Evolutionary conservation across 2,888 invertebrate genomes (phyloP).

Genomic region (Eurytoma californica): DNA sequence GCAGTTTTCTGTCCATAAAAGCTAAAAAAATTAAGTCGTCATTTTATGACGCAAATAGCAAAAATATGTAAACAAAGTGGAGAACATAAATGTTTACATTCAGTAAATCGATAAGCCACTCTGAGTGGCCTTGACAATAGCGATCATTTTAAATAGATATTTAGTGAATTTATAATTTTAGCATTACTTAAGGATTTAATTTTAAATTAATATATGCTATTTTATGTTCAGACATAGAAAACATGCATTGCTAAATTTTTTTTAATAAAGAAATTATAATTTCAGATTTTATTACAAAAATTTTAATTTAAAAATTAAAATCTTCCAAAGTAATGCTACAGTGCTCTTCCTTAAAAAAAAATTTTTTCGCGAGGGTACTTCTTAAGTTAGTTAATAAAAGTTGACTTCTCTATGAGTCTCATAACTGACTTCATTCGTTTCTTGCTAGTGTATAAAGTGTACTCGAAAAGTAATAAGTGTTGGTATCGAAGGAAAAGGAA

Average conservation of each 20-base stretch:
- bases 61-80: conserved; percentile 17
- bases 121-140: conserved; percentile 16
- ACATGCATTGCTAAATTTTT: background rate
- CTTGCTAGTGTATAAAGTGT: conserved; percentile 31
- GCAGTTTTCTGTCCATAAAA: conserved; percentile 23
- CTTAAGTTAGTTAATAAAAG: conserved; percentile 23
- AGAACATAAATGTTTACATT: conserved; percentile 12
- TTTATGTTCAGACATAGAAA: too few relatives aligned
- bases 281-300: background rate
- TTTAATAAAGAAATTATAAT: background rate
- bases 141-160: background rate
- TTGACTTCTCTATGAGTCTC: conserved; percentile 33
- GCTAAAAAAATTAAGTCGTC: background rate
- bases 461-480: conserved; percentile 22
- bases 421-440: conserved; percentile 53
- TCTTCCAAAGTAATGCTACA: conserved; percentile 13
- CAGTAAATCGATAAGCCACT: conserved; percentile 18
- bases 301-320: conserved; percentile 4
- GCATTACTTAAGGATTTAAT: background rate
- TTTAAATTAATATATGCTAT: too few relatives aligned
- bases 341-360: conserved; percentile 34
- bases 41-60: conserved; percentile 12
- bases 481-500: conserved; percentile 18
- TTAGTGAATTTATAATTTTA: background rate
- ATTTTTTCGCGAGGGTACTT: conserved; percentile 27